Evolutionary conservation across 2,797 vertebrate genomes (phyloP).

Genomic region (Columba guinea): DNA sequence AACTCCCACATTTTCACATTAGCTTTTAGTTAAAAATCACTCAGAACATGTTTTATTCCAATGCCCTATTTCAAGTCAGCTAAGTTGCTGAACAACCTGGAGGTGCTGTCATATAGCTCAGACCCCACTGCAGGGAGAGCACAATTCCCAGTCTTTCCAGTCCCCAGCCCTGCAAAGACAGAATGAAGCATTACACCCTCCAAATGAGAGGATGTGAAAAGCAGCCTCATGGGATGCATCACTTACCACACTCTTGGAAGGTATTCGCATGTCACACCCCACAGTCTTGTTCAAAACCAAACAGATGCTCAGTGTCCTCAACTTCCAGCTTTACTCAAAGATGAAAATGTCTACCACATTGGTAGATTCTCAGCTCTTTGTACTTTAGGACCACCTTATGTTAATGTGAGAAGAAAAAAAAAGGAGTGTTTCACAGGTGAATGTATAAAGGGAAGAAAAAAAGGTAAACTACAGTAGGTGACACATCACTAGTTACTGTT

Average conservation of each 20-base stretch:
- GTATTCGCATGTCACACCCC: not conserved
- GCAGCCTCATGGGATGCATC: not conserved
- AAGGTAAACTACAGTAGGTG: not conserved
- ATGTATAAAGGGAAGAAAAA: not conserved
- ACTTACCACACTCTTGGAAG: not conserved
- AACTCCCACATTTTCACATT: constrained; percentile 67
- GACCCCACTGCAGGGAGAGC: not conserved
- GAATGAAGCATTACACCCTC: not conserved
- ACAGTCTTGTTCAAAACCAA: not conserved
- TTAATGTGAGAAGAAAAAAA: accelerated
- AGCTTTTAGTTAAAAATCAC: constrained; percentile 70
- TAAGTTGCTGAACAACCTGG: not conserved
- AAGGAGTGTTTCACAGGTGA: not conserved
- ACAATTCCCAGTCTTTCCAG: not conserved
- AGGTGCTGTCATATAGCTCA: not conserved
- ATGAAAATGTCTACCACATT: not conserved
- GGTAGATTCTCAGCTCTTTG: not conserved
- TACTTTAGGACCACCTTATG: not conserved
- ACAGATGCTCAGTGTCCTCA: not conserved
- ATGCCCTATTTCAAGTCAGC: not conserved
- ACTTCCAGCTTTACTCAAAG: not conserved
- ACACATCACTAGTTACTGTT: not conserved
- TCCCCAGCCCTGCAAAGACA: not conserved
- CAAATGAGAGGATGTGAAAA: not conserved
- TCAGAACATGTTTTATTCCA: constrained; percentile 28